These are phyloP conservation scores for Nesogale talazaci DNA, from an alignment of 2,113 vertebrate species.

Conservation along the genomic window DNA sequence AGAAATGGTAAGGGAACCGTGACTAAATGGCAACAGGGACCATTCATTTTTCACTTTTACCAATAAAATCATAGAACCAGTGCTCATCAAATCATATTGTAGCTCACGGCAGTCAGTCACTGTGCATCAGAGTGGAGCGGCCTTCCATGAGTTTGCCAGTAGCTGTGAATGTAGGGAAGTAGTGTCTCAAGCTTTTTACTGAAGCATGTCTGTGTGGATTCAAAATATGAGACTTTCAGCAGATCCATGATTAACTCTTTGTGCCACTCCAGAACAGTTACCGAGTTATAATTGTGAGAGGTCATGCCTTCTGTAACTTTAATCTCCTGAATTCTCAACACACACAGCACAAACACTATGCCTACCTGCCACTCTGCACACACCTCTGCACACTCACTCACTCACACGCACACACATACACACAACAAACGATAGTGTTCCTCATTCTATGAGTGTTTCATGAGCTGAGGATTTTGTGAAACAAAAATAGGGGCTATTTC, in stretches of 20 bases:
- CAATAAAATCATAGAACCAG: not conserved
- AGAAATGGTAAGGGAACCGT: not conserved
- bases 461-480: not conserved
- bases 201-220: not conserved
- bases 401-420: not conserved
- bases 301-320: not conserved
- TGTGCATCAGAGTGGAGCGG: not conserved
- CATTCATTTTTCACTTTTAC: constrained; percentile 4
- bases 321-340: not conserved
- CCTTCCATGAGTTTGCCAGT: not conserved
- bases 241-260: not conserved
- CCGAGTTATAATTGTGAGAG: not conserved
- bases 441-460: not conserved
- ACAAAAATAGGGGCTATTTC: not conserved
- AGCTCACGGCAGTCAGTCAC: not conserved
- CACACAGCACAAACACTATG: too few species aligned
- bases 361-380: too few species aligned
- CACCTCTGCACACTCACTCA: too few species aligned
- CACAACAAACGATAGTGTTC: not conserved
- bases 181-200: not conserved
- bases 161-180: not conserved
- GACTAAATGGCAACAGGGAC: not conserved
- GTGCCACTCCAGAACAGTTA: not conserved
- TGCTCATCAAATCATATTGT: not conserved
- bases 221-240: not conserved